phyloP scores from a whole-genome alignment of 2,797 vertebrate species.

The Takifugu ocellatus region DNA sequence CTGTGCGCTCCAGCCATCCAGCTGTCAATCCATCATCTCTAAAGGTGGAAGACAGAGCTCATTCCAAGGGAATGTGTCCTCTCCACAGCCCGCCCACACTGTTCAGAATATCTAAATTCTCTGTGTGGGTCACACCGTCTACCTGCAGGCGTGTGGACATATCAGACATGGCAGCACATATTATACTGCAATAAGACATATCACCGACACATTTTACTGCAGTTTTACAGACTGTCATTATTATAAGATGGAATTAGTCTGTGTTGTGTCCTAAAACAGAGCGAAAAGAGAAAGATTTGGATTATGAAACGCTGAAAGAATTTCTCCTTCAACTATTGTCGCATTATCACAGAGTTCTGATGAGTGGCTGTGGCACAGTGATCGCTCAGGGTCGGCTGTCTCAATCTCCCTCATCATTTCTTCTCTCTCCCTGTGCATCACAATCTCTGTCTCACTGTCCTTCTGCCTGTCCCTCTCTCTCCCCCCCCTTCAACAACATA shows the following conservation, averaged over 20 bases:
- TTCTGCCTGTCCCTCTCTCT: background rate
- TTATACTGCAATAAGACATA: constrained; percentile 9
- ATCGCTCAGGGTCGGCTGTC: background rate
- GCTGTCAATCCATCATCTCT: constrained; percentile 5
- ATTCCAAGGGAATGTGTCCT: constrained; percentile 27
- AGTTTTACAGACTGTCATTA: too few species aligned
- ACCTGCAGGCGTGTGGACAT: constrained; percentile 41
- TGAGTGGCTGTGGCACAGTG: background rate
- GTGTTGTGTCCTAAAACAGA: background rate
- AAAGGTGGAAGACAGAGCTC: constrained; percentile 44
- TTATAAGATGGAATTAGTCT: background rate
- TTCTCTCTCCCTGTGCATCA: too few species aligned
- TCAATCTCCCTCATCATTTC: background rate
- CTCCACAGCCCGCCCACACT: constrained; percentile 43
- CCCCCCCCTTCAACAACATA: too few species aligned
- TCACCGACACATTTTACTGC: too few species aligned
- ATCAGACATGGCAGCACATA: constrained; percentile 36
- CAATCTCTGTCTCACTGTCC: background rate
- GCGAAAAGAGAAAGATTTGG: too few species aligned
- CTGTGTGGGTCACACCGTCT: constrained; percentile 40
- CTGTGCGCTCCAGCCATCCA: constrained; percentile 23
- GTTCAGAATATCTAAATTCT: constrained; percentile 32
- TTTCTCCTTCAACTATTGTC: background rate
- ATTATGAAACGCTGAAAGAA: background rate
- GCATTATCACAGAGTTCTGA: background rate